Conservation (phyloP, 2,888 invertebrate species). For the Trachelus iudaicus region DNA sequence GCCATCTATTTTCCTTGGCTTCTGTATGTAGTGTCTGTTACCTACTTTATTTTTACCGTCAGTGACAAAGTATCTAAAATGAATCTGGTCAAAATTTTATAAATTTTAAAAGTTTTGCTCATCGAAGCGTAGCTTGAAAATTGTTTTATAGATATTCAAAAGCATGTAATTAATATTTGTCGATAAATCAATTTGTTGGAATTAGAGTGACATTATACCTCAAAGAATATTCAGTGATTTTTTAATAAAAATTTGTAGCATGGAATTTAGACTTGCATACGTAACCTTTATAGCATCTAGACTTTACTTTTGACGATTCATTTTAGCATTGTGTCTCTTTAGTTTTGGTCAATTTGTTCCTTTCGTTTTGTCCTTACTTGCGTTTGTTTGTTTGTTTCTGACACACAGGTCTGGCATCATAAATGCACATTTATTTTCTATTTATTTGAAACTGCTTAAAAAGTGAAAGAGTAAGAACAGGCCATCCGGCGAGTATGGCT, state of each 20-base stretch:
- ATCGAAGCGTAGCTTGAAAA: too few species aligned
- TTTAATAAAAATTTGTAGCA: too few species aligned
- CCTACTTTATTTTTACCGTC: background rate
- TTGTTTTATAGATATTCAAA: too few species aligned
- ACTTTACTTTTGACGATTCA: too few species aligned
- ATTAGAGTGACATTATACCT: too few species aligned
- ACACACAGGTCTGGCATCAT: slow-evolving; percentile 63
- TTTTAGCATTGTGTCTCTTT: background rate
- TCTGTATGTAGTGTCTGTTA: slow-evolving; percentile 1
- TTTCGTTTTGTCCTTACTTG: slow-evolving; percentile 53
- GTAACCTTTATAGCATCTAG: too few species aligned
- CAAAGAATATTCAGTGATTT: too few species aligned
- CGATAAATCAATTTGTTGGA: too few species aligned
- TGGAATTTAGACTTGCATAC: too few species aligned
- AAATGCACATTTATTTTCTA: slow-evolving; percentile 62
- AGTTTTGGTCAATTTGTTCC: slow-evolving; percentile 27
- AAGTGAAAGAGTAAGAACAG: slow-evolving; percentile 24
- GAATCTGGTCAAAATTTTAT: too few species aligned
- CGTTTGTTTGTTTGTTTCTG: slow-evolving; percentile 64
- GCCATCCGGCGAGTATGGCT: slow-evolving; percentile 42
- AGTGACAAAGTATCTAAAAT: background rate
- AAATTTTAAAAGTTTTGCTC: too few species aligned
- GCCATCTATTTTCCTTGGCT: background rate
- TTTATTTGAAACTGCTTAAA: slow-evolving; percentile 55
- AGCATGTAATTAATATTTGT: too few species aligned